Evolutionary conservation across 30 jellyfish, hydroid and myxozoan species (phyloP), one percentile per base, ranked within the genome.

Genomic region (Turritopsis rubra): DNA sequence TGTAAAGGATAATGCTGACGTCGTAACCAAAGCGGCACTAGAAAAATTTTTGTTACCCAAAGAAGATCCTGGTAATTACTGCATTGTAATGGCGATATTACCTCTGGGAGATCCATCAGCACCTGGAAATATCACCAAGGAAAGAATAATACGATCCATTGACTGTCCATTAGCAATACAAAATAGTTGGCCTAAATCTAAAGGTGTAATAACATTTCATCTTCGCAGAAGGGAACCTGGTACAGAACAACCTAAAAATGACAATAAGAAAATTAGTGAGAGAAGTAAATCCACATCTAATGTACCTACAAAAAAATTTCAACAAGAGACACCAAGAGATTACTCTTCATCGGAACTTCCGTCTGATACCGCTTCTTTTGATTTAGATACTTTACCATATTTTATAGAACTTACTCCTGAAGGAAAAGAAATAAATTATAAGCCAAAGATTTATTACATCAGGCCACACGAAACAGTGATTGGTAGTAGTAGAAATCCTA

Each of bases 111-210:
- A 88, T 18, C 75, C 86, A n/a, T 88, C 88, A 18, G 91, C 89
- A 20, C 94, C 91, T 24, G 87, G 68, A 29, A 85, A 85, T 53
- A 75, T 86, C 52, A 81, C 95, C 53, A 93, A 89, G 77, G 98
- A 93, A 52, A 73, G 96, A 65, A 94, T 85, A 5, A 89, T 93
- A 8, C 75, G 96, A 29, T 92, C 89, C 71, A 76, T 81, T 30
- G 98, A 93, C 65, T 93, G 98, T 72, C 98, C 98, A 7, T 83
- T 93, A 28, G 96, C 96, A 54, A 93, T 93, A 29, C 98, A 93
- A 65, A 89, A 95, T 19, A 93, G 98, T 82, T 93, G 98, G 98
- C 98, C 98, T 21, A 84, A 93, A 28, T 85, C 96, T 27, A 79
- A 95, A 81, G 98, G 98, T 74, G 72, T 87, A 30, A 76, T 93